Evolutionary conservation across 2,113 vertebrate species (phyloP).

Genomic region (Colinus virginianus): DNA sequence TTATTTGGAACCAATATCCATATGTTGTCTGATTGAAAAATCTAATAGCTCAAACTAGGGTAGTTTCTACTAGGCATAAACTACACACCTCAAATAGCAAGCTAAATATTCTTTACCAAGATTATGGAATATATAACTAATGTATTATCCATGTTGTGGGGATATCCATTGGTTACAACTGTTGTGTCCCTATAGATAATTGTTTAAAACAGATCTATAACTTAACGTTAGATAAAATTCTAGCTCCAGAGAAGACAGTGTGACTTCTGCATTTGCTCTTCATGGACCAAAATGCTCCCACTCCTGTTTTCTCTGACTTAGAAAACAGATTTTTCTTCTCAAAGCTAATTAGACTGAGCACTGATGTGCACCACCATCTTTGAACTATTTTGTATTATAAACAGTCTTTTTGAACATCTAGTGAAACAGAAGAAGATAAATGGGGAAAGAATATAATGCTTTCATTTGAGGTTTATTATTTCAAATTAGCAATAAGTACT

Average conservation of each 20-base stretch:
- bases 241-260: not conserved
- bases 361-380: not conserved
- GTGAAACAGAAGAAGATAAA: not conserved
- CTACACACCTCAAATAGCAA: not conserved
- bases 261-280: not conserved
- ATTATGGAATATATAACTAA: not conserved
- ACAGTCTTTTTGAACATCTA: not conserved
- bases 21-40: not conserved
- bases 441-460: not conserved
- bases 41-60: not conserved
- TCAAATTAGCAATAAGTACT: slow-evolving; percentile 14
- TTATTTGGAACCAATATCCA: not conserved
- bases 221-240: not conserved
- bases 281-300: not conserved
- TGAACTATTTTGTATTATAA: slow-evolving; percentile 16
- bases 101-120: not conserved
- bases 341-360: not conserved
- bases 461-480: slow-evolving; percentile 33
- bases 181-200: not conserved
- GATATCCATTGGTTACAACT: not conserved
- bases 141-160: not conserved
- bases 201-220: not conserved
- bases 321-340: not conserved
- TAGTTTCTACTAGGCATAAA: not conserved
- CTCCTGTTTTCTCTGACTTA: not conserved